These are phyloP conservation scores for Zoanthus solanderi DNA, from an alignment of 92 coral and sea anemone genomes.

Conservation along the genomic window DNA sequence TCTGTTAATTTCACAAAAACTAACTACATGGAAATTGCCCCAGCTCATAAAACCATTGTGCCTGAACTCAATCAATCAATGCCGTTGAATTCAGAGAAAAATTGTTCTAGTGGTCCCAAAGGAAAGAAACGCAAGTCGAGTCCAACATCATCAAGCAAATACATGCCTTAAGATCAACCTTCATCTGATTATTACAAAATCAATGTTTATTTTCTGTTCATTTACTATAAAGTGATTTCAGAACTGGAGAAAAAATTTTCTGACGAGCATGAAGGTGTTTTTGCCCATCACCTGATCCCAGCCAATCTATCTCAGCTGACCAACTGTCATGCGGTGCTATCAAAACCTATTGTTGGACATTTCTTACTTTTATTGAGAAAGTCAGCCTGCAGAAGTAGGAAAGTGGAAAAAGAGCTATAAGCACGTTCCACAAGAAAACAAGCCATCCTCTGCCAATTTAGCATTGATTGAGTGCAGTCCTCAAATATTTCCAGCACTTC, in stretches of 20 bases:
- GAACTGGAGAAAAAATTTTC: slow-evolving; percentile 52
- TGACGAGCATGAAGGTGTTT: slow-evolving; percentile 1
- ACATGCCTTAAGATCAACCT: not conserved
- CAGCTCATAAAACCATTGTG: too few relatives aligned
- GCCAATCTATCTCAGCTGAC: not conserved
- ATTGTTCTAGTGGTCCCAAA: too few relatives aligned
- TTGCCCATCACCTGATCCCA: not conserved
- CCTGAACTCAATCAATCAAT: too few relatives aligned
- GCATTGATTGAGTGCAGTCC: not conserved
- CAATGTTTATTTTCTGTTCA: slow-evolving; percentile 54
- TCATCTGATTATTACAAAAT: slow-evolving; percentile 55
- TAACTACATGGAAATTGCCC: too few relatives aligned
- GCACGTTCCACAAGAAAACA: not conserved
- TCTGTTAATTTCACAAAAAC: too few relatives aligned
- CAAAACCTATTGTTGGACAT: not conserved
- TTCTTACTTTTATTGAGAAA: not conserved
- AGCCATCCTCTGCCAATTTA: slow-evolving; percentile 6
- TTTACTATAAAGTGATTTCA: slow-evolving; percentile 39
- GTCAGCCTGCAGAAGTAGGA: not conserved
- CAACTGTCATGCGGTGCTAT: slow-evolving; percentile 1
- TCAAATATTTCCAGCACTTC: slow-evolving; percentile 37
- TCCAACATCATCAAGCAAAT: not conserved
- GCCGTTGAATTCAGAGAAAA: too few relatives aligned
- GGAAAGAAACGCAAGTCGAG: not conserved
- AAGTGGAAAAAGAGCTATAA: not conserved